Conservation (phyloP, 1,140 invertebrate genomes). For the Sycobia sp. region DNA sequence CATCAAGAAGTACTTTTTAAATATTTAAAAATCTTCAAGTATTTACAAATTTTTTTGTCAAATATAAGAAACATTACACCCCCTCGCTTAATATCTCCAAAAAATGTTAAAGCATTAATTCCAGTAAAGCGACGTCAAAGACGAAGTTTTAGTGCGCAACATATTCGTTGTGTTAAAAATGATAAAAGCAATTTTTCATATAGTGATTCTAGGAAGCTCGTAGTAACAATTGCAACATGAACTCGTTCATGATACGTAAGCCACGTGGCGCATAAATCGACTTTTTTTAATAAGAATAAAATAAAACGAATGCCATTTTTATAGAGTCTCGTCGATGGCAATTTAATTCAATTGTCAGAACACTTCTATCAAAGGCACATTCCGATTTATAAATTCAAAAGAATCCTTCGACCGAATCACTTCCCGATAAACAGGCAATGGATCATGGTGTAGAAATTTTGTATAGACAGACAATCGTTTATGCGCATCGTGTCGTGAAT, state of each 20-base stretch:
- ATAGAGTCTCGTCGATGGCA: background rate
- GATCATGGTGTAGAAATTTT: no score
- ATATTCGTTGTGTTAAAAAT: conserved; percentile 28
- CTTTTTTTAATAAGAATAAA: background rate
- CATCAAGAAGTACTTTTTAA: conserved; percentile 23
- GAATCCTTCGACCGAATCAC: background rate
- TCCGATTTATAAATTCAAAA: conserved; percentile 9
- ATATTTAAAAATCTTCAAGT: conserved; percentile 19
- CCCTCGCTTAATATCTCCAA: no score
- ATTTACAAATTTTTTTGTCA: conserved; percentile 9
- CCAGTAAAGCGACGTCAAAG: conserved; percentile 24
- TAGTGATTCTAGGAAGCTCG: conserved; percentile 10
- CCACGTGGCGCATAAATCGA: conserved; percentile 5
- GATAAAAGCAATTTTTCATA: conserved; percentile 10
- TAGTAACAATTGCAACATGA: background rate
- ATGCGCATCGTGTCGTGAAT: conserved; percentile 6
- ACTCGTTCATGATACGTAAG: background rate
- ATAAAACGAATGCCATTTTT: background rate
- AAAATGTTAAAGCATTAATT: conserved; percentile 3
- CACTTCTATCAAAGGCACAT: conserved; percentile 28
- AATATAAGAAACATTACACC: no score
- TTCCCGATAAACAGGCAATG: background rate
- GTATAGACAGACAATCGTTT: background rate
- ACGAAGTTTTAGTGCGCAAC: conserved; percentile 20
- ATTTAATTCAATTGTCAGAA: background rate